Evolutionary conservation across 2,888 invertebrate genomes (phyloP).

Genomic region (Drosophila stalkeri): DNA sequence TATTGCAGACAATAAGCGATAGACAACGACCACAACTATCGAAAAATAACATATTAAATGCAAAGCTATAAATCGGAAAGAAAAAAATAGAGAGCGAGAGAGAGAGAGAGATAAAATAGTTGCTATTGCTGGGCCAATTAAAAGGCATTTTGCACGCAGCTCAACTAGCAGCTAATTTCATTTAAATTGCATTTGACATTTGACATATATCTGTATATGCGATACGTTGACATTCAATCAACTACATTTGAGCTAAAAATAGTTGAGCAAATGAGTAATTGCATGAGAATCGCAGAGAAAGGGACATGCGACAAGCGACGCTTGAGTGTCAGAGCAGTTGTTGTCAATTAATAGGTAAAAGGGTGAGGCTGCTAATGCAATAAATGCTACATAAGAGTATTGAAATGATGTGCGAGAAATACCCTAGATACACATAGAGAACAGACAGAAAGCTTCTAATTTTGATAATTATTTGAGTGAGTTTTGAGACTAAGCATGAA

Average conservation of each 20-base stretch:
- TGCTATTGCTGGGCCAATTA: slow-evolving; percentile 33
- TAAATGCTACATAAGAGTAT: not conserved
- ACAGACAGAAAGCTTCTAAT: no score
- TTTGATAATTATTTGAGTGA: no score
- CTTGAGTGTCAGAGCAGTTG: not conserved
- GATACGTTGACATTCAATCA: slow-evolving; percentile 54
- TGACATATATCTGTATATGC: slow-evolving; percentile 34
- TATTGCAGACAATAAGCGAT: slow-evolving; percentile 1
- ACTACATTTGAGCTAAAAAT: slow-evolving; percentile 36
- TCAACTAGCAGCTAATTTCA: slow-evolving; percentile 46
- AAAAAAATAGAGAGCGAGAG: not conserved
- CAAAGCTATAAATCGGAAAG: slow-evolving; percentile 33
- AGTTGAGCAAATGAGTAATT: slow-evolving; percentile 26
- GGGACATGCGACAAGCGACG: not conserved
- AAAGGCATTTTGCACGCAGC: slow-evolving; percentile 32
- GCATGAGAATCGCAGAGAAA: slow-evolving; percentile 9
- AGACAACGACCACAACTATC: slow-evolving; percentile 14
- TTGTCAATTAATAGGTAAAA: not conserved
- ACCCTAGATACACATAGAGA: not conserved
- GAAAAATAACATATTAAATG: slow-evolving; percentile 49
- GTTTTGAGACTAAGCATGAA: no score
- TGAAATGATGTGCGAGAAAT: not conserved
- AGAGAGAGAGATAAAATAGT: not conserved
- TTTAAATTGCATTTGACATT: slow-evolving; percentile 46
- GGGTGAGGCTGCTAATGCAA: not conserved